Percentiles rank a stretch among this genome's conserved stretches.
phyloP scores from a whole-genome alignment of 2,888 invertebrate genomes.

The Dicyrtoma fusca region DNA sequence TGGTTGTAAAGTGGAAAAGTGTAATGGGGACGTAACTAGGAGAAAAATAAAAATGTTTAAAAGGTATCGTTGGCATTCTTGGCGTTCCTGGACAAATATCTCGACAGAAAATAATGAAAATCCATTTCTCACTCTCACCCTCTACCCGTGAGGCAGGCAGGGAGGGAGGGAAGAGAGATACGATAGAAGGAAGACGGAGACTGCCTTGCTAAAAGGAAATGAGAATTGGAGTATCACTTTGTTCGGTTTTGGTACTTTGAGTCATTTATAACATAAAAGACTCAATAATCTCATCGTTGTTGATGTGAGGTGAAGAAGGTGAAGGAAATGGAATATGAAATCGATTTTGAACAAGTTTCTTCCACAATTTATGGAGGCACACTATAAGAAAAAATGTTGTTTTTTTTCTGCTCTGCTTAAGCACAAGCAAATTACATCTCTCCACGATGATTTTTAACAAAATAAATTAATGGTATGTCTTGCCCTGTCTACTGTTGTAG shows the following conservation, averaged over 20 bases:
- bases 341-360: constrained; percentile 8
- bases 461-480: background rate
- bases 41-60: too few species aligned
- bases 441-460: too few species aligned
- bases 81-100: constrained; percentile 10
- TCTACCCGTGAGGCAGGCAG: background rate
- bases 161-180: background rate
- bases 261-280: too few species aligned
- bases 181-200: background rate
- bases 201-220: background rate
- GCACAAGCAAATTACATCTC: background rate
- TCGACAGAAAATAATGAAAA: constrained; percentile 15
- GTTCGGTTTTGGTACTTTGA: background rate
- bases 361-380: background rate
- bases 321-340: constrained; percentile 20
- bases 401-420: background rate
- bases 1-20: too few species aligned
- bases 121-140: background rate
- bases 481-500: background rate
- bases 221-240: too few species aligned
- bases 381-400: too few species aligned
- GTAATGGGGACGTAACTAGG: background rate
- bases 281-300: background rate
- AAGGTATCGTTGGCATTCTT: constrained; percentile 3
- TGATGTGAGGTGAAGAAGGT: constrained; percentile 13